Percentiles rank a stretch among this genome's conserved stretches.
Conservation (phyloP, 2,888 invertebrate species). For the Eristalis tenax region DNA sequence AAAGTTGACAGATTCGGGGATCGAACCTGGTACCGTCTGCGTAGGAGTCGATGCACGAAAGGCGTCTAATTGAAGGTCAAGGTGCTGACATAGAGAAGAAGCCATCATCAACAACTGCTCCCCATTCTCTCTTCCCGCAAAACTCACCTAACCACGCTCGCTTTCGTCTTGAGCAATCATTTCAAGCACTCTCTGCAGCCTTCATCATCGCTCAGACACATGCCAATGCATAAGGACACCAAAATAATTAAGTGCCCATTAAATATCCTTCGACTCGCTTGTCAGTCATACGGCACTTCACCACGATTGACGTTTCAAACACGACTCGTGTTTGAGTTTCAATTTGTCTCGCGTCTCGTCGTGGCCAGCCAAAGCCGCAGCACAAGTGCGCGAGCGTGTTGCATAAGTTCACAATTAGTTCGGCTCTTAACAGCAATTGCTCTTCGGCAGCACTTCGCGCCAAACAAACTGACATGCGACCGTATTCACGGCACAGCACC, state of each 20-base stretch:
- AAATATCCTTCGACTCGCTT: conserved; percentile 22
- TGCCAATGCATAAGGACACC: conserved; percentile 23
- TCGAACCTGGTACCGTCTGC: no score
- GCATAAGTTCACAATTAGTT: conserved; percentile 68
- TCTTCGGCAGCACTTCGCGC: neutral
- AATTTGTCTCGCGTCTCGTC: conserved; percentile 43
- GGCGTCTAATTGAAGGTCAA: no score
- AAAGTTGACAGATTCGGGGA: no score
- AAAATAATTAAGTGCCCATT: conserved; percentile 17
- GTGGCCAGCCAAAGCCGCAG: conserved; percentile 4
- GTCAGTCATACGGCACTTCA: conserved; percentile 18
- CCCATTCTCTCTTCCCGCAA: no score
- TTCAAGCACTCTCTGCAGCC: no score
- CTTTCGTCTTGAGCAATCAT: no score
- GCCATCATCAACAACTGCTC: no score
- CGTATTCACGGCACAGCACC: neutral
- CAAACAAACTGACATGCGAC: neutral
- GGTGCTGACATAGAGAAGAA: no score
- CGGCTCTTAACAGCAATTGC: conserved; percentile 25
- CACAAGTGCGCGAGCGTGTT: conserved; percentile 34
- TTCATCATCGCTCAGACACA: neutral
- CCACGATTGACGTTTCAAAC: conserved; percentile 24
- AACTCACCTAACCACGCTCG: no score
- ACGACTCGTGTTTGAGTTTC: conserved; percentile 23
- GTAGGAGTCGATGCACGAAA: no score